Evolutionary conservation across 2,888 invertebrate genomes (phyloP).

Genomic region (Pyrrhia umbra): DNA sequence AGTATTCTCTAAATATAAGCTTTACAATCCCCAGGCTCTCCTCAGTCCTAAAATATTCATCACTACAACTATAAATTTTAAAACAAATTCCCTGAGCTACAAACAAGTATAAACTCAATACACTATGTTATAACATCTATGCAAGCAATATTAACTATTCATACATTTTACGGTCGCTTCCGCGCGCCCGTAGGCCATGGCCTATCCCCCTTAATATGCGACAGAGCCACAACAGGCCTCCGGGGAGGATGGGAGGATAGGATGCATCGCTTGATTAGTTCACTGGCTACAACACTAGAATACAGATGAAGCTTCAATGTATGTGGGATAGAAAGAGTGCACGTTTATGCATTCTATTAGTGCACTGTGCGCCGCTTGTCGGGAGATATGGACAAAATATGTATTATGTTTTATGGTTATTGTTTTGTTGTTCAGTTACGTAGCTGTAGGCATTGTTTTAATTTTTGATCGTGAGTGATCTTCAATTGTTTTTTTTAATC

Average conservation of each 20-base stretch:
- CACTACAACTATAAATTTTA: not conserved
- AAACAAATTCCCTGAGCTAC: not conserved
- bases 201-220: conserved; percentile 57
- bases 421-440: conserved; percentile 10
- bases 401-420: conserved; percentile 17
- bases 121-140: conserved; percentile 15
- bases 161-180: conserved; percentile 38
- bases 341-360: conserved; percentile 46
- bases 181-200: conserved; percentile 19
- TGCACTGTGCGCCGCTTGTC: conserved; percentile 27
- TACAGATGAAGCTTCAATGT: conserved; percentile 55
- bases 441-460: not conserved
- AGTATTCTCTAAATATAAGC: not conserved
- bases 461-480: not conserved
- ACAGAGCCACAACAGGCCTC: conserved; percentile 49
- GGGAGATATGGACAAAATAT: conserved; percentile 44
- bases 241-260: conserved; percentile 55
- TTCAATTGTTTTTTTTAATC: not conserved
- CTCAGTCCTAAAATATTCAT: not conserved
- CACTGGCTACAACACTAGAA: conserved; percentile 44
- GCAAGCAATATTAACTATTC: conserved; percentile 23
- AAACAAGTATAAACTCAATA: conserved; percentile 3
- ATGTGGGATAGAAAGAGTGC: conserved; percentile 52
- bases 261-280: conserved; percentile 64
- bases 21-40: not conserved